Evolutionary conservation across 92 coral and sea anemone genomes (phyloP).

Genomic region (Isaurus tuberculatus): DNA sequence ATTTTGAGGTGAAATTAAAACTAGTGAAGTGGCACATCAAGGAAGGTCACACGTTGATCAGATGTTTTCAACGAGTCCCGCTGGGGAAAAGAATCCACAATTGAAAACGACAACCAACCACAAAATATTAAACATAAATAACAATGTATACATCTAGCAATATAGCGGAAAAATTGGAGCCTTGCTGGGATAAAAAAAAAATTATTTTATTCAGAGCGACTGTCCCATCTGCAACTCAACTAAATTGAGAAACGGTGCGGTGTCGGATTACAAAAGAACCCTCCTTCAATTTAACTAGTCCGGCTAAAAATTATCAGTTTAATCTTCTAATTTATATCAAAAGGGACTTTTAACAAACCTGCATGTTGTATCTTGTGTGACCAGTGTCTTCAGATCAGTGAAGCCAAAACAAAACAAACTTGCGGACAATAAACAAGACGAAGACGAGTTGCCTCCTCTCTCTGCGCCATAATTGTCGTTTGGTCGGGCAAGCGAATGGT

Average conservation of each 20-base stretch:
- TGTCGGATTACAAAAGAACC: slow-evolving; percentile 30
- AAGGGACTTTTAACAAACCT: slow-evolving; percentile 63
- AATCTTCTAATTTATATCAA: slow-evolving; percentile 34
- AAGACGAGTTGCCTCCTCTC: slow-evolving; percentile 36
- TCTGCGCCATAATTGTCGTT: slow-evolving; percentile 41
- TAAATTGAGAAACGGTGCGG: background rate
- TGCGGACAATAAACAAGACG: slow-evolving; percentile 64
- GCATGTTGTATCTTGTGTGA: slow-evolving; percentile 66
- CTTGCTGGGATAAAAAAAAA: background rate
- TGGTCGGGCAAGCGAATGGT: slow-evolving; percentile 33
- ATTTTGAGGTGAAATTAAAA: background rate
- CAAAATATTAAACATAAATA: slow-evolving; percentile 34
- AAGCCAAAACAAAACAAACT: slow-evolving; percentile 73
- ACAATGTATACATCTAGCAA: background rate
- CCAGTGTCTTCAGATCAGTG: slow-evolving; percentile 69
- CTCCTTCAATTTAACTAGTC: background rate
- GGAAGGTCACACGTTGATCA: slow-evolving; percentile 21
- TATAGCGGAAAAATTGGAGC: slow-evolving; percentile 40
- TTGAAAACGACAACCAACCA: slow-evolving; percentile 33
- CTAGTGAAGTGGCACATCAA: background rate
- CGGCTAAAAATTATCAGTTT: slow-evolving; percentile 3
- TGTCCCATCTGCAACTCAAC: slow-evolving; percentile 17
- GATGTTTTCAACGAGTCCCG: slow-evolving; percentile 37
- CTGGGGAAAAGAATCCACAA: slow-evolving; percentile 29
- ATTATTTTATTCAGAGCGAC: background rate